Conservation (phyloP, 2,113 vertebrate species). For the Thalassarche chlororhynchos region DNA sequence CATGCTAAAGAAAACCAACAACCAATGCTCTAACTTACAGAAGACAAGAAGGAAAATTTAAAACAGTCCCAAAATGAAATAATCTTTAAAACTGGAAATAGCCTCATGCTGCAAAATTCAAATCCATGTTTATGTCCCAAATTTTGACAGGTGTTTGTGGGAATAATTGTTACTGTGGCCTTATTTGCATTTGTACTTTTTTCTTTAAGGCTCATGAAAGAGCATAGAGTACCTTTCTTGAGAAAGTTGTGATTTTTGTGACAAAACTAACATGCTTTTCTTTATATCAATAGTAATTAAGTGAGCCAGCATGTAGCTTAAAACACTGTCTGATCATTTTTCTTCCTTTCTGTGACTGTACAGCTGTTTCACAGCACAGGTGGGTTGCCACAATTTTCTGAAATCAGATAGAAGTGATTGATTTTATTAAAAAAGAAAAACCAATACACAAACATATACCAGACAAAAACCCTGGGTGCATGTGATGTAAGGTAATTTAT, state of each 20-base stretch:
- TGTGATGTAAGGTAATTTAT: conserved; percentile 48
- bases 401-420: conserved; percentile 42
- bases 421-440: conserved; percentile 49
- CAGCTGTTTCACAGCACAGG: background rate
- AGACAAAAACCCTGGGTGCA: background rate
- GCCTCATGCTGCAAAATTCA: background rate
- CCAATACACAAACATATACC: background rate
- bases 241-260: background rate
- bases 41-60: background rate
- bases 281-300: conserved; percentile 31
- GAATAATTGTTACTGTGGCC: background rate
- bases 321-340: background rate
- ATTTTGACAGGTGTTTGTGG: background rate
- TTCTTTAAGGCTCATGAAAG: background rate
- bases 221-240: background rate
- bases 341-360: background rate
- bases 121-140: background rate
- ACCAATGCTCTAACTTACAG: background rate
- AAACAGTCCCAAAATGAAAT: background rate
- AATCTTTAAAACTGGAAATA: background rate
- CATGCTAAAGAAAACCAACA: background rate
- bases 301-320: background rate
- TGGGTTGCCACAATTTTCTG: background rate
- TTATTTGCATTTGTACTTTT: background rate
- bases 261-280: background rate